Conservation (phyloP, 2,797 vertebrate species). For the Catostomus latipinnis region DNA sequence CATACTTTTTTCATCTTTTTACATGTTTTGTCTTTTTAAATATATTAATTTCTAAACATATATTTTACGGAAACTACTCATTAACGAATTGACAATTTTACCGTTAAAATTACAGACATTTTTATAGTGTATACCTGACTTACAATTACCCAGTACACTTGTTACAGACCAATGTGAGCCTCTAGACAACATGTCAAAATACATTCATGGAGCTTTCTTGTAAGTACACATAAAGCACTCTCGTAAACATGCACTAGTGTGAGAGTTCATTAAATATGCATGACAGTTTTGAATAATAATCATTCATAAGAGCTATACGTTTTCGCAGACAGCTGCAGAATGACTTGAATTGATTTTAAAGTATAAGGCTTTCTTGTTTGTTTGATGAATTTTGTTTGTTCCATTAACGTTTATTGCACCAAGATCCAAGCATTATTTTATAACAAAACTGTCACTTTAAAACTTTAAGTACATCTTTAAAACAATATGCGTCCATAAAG, state of each 20-base stretch:
- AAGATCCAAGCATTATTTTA: background rate
- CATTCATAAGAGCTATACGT: constrained; percentile 11
- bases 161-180: background rate
- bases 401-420: too few relatives aligned
- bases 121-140: too few relatives aligned
- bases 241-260: constrained; percentile 1
- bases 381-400: background rate
- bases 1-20: too few relatives aligned
- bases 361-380: background rate
- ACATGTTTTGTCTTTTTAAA: too few relatives aligned
- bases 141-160: background rate
- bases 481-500: constrained; percentile 14
- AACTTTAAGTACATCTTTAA: background rate
- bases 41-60: too few relatives aligned
- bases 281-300: constrained; percentile 18
- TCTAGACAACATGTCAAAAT: background rate
- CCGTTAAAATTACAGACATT: too few relatives aligned
- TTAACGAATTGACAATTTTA: too few relatives aligned
- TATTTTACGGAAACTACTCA: too few relatives aligned
- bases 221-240: background rate
- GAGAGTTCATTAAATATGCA: constrained; percentile 18
- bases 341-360: background rate
- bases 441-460: constrained; percentile 13
- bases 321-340: background rate
- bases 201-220: background rate